Evolutionary conservation across 2,888 invertebrate species (phyloP).

Genomic region (Drosophila gaucha): DNA sequence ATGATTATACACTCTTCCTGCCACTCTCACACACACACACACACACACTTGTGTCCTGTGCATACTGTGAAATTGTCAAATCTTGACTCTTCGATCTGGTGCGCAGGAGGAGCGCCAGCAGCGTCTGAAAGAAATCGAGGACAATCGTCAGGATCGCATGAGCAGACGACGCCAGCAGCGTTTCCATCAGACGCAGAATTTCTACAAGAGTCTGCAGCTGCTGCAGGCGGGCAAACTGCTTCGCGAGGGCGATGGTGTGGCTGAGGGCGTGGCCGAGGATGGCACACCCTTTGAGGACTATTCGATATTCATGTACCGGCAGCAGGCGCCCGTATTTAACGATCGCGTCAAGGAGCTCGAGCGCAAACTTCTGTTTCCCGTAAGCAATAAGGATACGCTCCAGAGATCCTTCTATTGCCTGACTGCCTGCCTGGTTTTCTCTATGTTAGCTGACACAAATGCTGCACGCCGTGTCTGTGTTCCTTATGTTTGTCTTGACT

Average conservation of each 20-base stretch:
- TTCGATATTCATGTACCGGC: constrained; percentile 93
- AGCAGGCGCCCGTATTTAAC: constrained; percentile 93
- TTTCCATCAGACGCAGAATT: constrained; percentile 92
- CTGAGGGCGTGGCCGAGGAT: constrained; percentile 85
- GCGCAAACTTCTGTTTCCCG: constrained; percentile 90
- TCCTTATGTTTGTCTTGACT: constrained; percentile 20
- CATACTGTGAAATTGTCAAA: constrained; percentile 36
- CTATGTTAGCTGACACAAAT: constrained; percentile 37
- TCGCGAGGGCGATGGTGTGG: constrained; percentile 85
- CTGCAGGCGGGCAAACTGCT: constrained; percentile 89
- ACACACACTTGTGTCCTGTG: constrained; percentile 22
- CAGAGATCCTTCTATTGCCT: constrained; percentile 41
- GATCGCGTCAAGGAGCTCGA: constrained; percentile 93
- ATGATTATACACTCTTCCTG: constrained; percentile 14
- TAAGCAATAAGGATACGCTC: constrained; percentile 85
- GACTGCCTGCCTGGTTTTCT: constrained; percentile 27
- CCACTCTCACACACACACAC: constrained; percentile 6
- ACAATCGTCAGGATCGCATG: constrained; percentile 88
- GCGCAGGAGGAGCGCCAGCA: constrained; percentile 90
- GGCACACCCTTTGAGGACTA: constrained; percentile 91
- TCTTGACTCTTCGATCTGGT: constrained; percentile 58
- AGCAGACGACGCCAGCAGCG: constrained; percentile 89
- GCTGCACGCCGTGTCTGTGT: constrained; percentile 41
- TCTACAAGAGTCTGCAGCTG: constrained; percentile 94
- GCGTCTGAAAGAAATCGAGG: constrained; percentile 90